A percentile compares a stretch with the other conserved stretches of the same genome.
These are phyloP conservation scores for Zingel zingel DNA, from an alignment of 2,113 vertebrate genomes.

Conservation along the genomic window DNA sequence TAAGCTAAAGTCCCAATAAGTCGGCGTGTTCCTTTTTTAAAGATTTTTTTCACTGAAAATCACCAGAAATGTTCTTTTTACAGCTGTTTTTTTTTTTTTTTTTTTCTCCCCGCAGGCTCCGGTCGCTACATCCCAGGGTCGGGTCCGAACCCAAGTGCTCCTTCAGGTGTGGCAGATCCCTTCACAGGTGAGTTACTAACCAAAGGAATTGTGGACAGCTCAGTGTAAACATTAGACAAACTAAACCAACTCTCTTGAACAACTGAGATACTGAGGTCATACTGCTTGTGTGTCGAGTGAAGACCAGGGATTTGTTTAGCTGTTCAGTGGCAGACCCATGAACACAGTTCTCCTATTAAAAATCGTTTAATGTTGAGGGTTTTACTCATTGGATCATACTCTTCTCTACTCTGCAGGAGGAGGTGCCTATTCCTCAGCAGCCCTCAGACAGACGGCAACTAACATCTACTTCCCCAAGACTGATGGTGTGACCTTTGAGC, in stretches of 20 bases:
- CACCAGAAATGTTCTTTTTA: not conserved
- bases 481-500: slow-evolving; percentile 95
- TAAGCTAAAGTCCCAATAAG: too few relatives aligned
- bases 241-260: not conserved
- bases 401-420: slow-evolving; percentile 79
- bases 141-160: slow-evolving; percentile 58
- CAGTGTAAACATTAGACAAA: not conserved
- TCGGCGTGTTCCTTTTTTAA: too few relatives aligned
- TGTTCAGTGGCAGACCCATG: not conserved
- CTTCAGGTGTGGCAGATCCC: slow-evolving; percentile 85
- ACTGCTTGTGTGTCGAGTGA: not conserved
- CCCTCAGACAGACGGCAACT: slow-evolving; percentile 77
- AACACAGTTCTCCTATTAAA: not conserved
- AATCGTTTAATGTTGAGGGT: not conserved
- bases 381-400: not conserved
- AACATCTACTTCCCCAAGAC: slow-evolving; percentile 98
- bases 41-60: not conserved
- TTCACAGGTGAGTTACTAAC: slow-evolving; percentile 87
- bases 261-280: not conserved
- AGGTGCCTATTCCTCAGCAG: slow-evolving; percentile 86
- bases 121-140: slow-evolving; percentile 94
- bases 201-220: not conserved
- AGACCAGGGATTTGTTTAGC: not conserved
- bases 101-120: slow-evolving; percentile 81
- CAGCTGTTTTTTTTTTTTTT: not conserved